Conservation (phyloP, 2,888 invertebrate genomes). For the Nasonovia ribisnigri region DNA sequence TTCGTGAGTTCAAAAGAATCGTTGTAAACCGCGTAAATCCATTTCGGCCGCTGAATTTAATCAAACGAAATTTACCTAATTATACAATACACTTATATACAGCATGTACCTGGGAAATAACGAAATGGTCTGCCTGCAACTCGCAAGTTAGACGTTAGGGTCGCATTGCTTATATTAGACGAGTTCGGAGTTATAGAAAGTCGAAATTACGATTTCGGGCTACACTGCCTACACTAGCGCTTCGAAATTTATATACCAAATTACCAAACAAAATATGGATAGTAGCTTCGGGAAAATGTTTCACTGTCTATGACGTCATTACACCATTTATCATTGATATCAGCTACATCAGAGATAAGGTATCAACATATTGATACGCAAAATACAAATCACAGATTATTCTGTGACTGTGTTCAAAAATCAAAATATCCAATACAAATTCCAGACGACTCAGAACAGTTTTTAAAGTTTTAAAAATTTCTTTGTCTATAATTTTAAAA, state of each 20-base stretch:
- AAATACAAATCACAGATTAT: too few relatives aligned
- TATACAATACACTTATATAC: background rate
- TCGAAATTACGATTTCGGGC: background rate
- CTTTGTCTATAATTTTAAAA: too few relatives aligned
- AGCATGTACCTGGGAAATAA: background rate
- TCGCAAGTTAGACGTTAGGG: background rate
- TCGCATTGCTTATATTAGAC: background rate
- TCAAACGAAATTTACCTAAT: background rate
- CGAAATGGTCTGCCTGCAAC: background rate
- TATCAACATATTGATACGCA: too few relatives aligned
- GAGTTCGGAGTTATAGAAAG: background rate
- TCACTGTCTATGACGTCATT: background rate
- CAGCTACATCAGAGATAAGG: background rate
- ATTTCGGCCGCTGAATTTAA: background rate
- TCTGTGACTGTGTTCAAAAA: too few relatives aligned
- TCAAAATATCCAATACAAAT: too few relatives aligned
- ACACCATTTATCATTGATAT: background rate
- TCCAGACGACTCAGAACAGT: too few relatives aligned
- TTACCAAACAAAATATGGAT: background rate
- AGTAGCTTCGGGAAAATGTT: background rate
- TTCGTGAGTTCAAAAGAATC: background rate
- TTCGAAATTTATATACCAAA: background rate
- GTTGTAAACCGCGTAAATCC: background rate
- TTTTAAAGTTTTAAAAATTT: too few relatives aligned
- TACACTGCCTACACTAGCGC: background rate